Conservation (phyloP, 2,797 vertebrate genomes). For the Margarornis squamiger region DNA sequence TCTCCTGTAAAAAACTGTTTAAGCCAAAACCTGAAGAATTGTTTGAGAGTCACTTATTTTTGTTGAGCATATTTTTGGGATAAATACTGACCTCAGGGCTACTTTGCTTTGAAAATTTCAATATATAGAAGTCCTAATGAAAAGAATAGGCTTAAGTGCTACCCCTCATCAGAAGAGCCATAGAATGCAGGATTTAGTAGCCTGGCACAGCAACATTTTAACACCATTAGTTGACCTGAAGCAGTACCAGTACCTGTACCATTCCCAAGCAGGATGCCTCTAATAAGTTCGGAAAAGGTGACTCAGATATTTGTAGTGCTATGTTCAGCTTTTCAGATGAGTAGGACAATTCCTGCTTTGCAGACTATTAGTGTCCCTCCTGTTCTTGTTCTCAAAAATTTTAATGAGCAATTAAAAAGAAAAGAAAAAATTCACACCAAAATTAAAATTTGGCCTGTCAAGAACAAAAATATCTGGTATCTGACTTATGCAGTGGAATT, state of each 20-base stretch:
- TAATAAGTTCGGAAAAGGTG: neutral
- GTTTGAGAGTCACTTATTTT: neutral
- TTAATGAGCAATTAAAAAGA: neutral
- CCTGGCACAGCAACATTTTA: neutral
- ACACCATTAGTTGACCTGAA: neutral
- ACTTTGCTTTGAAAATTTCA: neutral
- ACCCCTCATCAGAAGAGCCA: neutral
- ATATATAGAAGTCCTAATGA: neutral
- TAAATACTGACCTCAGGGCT: neutral
- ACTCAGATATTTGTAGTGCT: neutral
- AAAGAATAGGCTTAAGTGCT: neutral
- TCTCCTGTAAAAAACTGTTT: neutral
- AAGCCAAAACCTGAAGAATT: neutral
- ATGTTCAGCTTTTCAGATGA: neutral
- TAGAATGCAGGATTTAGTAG: neutral
- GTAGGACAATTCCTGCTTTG: neutral
- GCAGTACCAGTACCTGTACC: neutral
- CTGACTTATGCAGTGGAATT: neutral
- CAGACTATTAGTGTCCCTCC: neutral
- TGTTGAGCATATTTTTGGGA: neutral
- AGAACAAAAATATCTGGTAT: neutral
- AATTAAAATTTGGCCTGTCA: neutral
- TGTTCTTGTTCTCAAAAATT: neutral
- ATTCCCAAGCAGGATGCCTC: rapidly evolving
- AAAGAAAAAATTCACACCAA: neutral